phyloP scores from a whole-genome alignment of 1,140 invertebrate genomes.

The Octopus bimaculoides region DNA sequence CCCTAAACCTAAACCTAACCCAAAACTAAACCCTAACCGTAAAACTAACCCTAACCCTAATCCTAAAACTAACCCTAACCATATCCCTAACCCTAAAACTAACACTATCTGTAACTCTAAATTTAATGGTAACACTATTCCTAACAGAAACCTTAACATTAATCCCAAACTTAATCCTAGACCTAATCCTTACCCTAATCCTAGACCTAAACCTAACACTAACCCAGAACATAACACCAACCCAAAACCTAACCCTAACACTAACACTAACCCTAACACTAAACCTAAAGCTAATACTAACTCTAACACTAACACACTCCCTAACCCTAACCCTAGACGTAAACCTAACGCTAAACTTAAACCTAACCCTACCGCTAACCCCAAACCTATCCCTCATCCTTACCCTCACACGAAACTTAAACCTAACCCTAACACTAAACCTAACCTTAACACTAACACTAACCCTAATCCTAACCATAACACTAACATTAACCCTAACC shows the following conservation, averaged over 20 bases:
- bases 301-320: too few species aligned
- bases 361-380: too few species aligned
- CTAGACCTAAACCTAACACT: background rate
- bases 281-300: too few species aligned
- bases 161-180: background rate
- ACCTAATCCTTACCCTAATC: background rate
- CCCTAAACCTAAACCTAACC: conserved; percentile 1
- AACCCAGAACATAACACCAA: background rate
- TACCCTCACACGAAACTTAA: too few species aligned
- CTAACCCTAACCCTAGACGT: too few species aligned
- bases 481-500: too few species aligned
- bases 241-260: background rate
- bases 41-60: background rate
- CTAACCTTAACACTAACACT: too few species aligned
- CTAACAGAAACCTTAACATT: background rate
- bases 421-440: too few species aligned
- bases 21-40: background rate
- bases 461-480: too few species aligned
- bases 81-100: conserved; percentile 1
- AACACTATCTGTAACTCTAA: background rate
- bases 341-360: too few species aligned
- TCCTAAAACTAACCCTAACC: background rate
- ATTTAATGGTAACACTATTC: background rate
- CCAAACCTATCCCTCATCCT: too few species aligned
- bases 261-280: too few species aligned